Base-by-base conservation (phyloP, 2,113 vertebrate species). In the Crotalus tigris region DNA sequence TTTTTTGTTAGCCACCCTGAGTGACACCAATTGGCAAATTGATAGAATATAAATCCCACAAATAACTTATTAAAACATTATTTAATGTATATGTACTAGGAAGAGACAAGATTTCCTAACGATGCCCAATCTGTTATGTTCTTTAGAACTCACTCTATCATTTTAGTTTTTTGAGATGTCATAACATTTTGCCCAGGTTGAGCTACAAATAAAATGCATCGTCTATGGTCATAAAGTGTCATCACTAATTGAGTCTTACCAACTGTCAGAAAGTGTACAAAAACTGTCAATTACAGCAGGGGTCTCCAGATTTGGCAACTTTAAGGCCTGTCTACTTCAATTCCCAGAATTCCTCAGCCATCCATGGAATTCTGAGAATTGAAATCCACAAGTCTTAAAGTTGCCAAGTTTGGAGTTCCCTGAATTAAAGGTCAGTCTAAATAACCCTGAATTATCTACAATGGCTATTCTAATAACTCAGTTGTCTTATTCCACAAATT, bases 371-470 rank as follows among this genome's bases (percentile, higher is more conserved):
- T 86, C 23, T 86, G 85, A 23, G 21, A 86, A 3, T 24, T 86
- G 21, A 44, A 49, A 24, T 24, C 21, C 19, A 23, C 15, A 86
- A 49, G 24, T 49, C 85, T 23, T 46, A 12, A 49, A 44, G 24
- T 21, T 46, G 39, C 33, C 85, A 26, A 44, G 44, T 23, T 86
- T n/a, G 11, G 61, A n/a, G 61, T 69, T 69, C 29, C 29, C 4
- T 33, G 11, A 85, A 87, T 57, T 39, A 90, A 94, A 85, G 64
- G 87, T 69, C 95, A 57, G 86, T 69, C 44, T 12, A 90, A 85
- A 92, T 91, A 0, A 55, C 85, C 5, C 33, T 85, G 0, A 13
- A 54, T 46, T 29, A 85, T 46, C 92, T 51, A 13, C 49, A 91
- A 2, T 92, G 58, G 39, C 55, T 0, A 58, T 81, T 90, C n/a